Base-by-base conservation (phyloP, 2,113 vertebrate genomes). In the Tyto alba region DNA sequence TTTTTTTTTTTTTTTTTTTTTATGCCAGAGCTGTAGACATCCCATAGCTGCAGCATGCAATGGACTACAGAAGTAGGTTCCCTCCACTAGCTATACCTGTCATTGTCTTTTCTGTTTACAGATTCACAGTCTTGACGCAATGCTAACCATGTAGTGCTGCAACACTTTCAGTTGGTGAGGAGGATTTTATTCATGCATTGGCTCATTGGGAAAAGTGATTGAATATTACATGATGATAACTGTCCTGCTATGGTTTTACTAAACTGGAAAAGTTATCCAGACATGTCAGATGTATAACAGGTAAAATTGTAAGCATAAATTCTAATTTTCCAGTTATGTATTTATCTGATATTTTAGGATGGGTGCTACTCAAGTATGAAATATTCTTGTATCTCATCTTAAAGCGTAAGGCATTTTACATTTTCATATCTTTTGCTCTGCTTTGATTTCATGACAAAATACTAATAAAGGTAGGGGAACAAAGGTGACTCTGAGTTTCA, bases 21-120 rank as follows among this genome's bases (percentile, higher is more conserved):
- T 17, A 2, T 8, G 36, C 26, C 43, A 0, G 2, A 47, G 26
- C 47, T 7, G 1, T 41, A 27, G 29, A 52, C 13, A 69, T 63
- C 17, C 16, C 48, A 45, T 13, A 43, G 30, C 11, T 52, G 43
- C 30, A 86, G 18, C 47, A 38, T 19, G 5, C 22, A 62, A 9
- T 6, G 14, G 27, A 8, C 32, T 36, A 20, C 21, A 66, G 62
- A 69, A 64, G 13, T 4, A 53, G 12, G 21, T 48, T 88, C 32
- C 38, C 56, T 71, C 36, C 63, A 32, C 9, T 50, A 40, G 50
- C 25, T 40, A 3, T 17, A 50, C n/a, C 1, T 62, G 22, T 12
- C 29, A 26, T 25, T 62, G 34, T 6, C 15, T 47, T 38, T 66
- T 62, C 41, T 67, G 20, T 26, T 48, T 60, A 45, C 45, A 40